Evolutionary conservation across 2,113 vertebrate species (phyloP).

Genomic region (Lipotes vexillifer): DNA sequence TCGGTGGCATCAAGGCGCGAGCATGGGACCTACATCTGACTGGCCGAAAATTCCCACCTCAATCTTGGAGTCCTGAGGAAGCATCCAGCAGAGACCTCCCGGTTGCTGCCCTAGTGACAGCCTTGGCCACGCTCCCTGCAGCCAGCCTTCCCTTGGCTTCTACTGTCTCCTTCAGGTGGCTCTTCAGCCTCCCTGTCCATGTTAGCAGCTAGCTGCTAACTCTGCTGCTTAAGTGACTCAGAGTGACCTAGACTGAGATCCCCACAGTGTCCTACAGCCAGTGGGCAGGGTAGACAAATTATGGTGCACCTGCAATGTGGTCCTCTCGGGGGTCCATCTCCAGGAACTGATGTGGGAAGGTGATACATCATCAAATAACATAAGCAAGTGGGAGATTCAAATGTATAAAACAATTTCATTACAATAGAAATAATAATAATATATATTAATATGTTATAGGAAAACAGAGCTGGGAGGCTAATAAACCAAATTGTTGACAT

Average conservation of each 20-base stretch:
- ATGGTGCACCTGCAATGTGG: rapidly evolving
- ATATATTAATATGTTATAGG: background rate
- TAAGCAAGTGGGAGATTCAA: background rate
- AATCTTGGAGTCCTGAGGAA: background rate
- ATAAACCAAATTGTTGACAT: background rate
- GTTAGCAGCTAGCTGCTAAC: background rate
- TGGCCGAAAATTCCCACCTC: background rate
- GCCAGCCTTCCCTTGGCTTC: background rate
- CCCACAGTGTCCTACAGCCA: background rate
- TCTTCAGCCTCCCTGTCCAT: background rate
- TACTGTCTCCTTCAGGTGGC: background rate
- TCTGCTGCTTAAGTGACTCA: background rate
- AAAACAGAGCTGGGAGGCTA: background rate
- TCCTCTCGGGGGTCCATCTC: background rate
- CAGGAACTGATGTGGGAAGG: background rate
- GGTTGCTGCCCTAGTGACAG: background rate
- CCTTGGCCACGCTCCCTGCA: background rate
- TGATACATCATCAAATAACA: background rate
- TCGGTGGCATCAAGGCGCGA: background rate
- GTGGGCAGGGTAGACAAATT: background rate
- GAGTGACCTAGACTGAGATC: background rate
- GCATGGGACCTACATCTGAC: too few species aligned
- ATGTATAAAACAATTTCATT: background rate
- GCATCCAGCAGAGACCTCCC: background rate
- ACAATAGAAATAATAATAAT: background rate